Percentiles rank a stretch among this genome's conserved stretches.
Evolutionary conservation across 2,888 invertebrate genomes (phyloP).

Genomic region (Tachina lurida): DNA sequence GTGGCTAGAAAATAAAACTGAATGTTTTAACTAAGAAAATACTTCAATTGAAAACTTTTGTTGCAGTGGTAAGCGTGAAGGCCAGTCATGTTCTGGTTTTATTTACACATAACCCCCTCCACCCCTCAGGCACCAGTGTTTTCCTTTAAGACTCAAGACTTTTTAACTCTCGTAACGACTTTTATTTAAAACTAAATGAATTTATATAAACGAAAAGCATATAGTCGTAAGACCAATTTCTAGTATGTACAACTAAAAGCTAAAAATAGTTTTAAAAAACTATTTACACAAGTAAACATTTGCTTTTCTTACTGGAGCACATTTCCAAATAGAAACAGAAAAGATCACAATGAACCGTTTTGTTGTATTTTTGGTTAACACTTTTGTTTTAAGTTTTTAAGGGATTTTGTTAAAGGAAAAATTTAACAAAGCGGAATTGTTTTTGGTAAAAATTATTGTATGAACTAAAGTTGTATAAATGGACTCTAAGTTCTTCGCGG

Average conservation of each 20-base stretch:
- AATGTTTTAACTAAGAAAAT: slow-evolving; percentile 42
- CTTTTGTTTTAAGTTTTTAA: no score
- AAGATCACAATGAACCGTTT: slow-evolving; percentile 16
- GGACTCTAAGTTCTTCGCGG: no score
- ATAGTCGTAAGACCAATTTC: not conserved
- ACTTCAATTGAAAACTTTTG: slow-evolving; percentile 6
- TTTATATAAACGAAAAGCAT: slow-evolving; percentile 17
- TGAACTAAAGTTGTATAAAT: no score
- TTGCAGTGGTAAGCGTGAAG: slow-evolving; percentile 35
- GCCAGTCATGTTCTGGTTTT: not conserved
- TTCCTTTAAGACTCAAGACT: slow-evolving; percentile 19
- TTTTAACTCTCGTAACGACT: slow-evolving; percentile 18
- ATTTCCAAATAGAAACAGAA: not conserved
- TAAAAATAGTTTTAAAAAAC: slow-evolving; percentile 49
- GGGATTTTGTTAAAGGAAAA: no score
- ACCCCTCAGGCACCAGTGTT: not conserved
- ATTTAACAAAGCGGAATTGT: no score
- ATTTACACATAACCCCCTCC: not conserved
- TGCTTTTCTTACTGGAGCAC: slow-evolving; percentile 37
- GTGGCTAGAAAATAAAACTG: slow-evolving; percentile 30
- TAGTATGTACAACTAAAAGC: slow-evolving; percentile 1
- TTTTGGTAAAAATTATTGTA: no score
- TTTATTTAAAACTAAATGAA: slow-evolving; percentile 39
- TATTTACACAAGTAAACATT: slow-evolving; percentile 59
- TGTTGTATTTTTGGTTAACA: not conserved